Evolutionary conservation across 2,113 vertebrate genomes (phyloP), one percentile per base, ranked within the genome.

Genomic region (Melozone crissalis): DNA sequence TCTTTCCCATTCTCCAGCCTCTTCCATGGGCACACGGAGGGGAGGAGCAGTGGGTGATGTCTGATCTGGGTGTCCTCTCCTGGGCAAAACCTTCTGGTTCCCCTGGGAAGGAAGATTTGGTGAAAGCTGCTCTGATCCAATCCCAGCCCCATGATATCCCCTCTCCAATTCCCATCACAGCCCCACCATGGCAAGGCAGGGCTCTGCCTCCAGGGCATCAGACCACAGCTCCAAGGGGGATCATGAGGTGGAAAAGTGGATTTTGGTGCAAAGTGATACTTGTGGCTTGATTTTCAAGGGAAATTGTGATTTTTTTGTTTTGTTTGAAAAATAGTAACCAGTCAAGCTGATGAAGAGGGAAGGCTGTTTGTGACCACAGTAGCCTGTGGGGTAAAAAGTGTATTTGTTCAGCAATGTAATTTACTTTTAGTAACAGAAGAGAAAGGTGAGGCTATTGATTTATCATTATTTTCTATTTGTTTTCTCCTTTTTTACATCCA

Each of bases 371-470:
- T 89, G 84, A 41, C 43, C 83, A 76, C 39, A 47, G 69, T 2
- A 74, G 61, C 43, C 17, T 57, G 37, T 21, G 58, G 62, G 41
- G 62, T 84, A 77, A 94, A 78, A 85, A 35, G 33, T 27, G 10
- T 37, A 35, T 93, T 89, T 93, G 39, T 65, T 85, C 74, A 79
- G 84, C 54, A 63, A 16, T 16, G 49, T 57, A 55, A 91, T 93
- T 96, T 91, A 62, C 65, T 87, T 87, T 47, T 35, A 59, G 66
- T 23, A 91, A 75, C 71, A 82, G 54, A 59, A 71, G 27, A 58
- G 69, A 84, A 95, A 93, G 66, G 71, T 82, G 87, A 83, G 62
- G 31, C 52, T 57, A 80, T 83, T 35, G 75, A 87, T 91, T 95
- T 83, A 37, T 83, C 67, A 44, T 63, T 80, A 54, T 57, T 96